Evolutionary conservation across 2,113 vertebrate genomes (phyloP).

Genomic region (Callospermophilus lateralis): DNA sequence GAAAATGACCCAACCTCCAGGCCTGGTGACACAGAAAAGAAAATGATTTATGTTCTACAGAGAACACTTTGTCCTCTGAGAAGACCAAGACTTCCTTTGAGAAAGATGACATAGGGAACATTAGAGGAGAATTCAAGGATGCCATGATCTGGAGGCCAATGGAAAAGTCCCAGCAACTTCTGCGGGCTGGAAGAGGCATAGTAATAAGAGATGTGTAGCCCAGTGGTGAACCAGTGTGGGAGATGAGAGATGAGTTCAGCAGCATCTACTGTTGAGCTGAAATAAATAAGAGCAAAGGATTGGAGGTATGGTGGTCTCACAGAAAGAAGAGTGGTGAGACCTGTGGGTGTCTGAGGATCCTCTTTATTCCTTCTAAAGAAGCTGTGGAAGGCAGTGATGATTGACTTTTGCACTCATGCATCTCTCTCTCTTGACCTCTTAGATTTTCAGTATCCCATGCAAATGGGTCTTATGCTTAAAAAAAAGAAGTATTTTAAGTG

Average conservation of each 20-base stretch:
- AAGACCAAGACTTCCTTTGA: not conserved
- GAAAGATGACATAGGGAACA: not conserved
- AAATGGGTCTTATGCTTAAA: not conserved
- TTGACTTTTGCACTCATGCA: not conserved
- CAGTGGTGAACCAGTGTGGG: too few relatives aligned
- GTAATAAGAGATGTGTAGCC: not conserved
- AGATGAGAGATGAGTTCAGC: not conserved
- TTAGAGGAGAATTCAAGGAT: not conserved
- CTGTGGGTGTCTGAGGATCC: not conserved
- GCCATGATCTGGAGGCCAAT: not conserved
- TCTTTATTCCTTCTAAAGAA: not conserved
- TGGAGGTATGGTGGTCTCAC: not conserved
- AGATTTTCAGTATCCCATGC: not conserved
- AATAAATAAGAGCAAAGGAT: not conserved
- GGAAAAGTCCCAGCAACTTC: not conserved
- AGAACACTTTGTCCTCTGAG: not conserved
- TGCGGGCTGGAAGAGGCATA: not conserved
- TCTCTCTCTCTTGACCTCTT: not conserved
- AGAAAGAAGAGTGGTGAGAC: not conserved
- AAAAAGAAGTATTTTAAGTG: not conserved
- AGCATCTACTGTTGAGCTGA: not conserved
- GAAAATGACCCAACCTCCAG: too few relatives aligned
- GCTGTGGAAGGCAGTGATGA: too few relatives aligned
- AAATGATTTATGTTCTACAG: not conserved
- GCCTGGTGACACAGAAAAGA: not conserved